Evolutionary conservation across 2,888 invertebrate species (phyloP), one percentile per base, ranked within the genome.

Genomic region (Eurois occulta): DNA sequence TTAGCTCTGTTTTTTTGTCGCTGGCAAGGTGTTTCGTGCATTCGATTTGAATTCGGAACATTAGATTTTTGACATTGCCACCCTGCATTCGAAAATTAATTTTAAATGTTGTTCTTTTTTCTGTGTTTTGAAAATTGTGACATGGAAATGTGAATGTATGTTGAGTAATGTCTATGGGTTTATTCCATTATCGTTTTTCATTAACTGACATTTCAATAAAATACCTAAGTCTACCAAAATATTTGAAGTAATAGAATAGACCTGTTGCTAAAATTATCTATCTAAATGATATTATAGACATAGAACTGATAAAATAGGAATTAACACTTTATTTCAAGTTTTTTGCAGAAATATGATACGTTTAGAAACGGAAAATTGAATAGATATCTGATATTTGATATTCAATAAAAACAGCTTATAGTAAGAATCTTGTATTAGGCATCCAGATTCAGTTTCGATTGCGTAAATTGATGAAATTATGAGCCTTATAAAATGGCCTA

Each of bases 21-120:
- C 81, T 83, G 83, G 93, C 95, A 95, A 94, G 95, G 94, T 95
- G 95, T 92, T 91, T 87, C 87, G 81, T 84, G 83, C 81, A 88
- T 89, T 89, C 88, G 84, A 88, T 91, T 92, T 90, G 87, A 90
- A 92, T 92, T 94, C 84, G 88, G 90, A 90, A 91, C 91, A 91
- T 92, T 92, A 93, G 91, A 92, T 90, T 89, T 89, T 90, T 87
- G 84, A 86, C 85, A 82, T 86, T 81, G 78, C 75, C 79, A 80
- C 72, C 77, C 48, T 64, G 69, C 58, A 48, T 72, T 80, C 64
- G 52, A 58, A 80, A 79, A 75, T 75, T 62, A 65, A 77, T 79
- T 80, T 74, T 55, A 70, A 65, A 60, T 43, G 18, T 66, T 32
- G 5, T 68, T 79, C 46, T 72, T 78, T 67, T 75, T 10, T 32